These are phyloP conservation scores for Drosophila repletoides DNA, from an alignment of 1,140 invertebrate species.

Conservation along the genomic window DNA sequence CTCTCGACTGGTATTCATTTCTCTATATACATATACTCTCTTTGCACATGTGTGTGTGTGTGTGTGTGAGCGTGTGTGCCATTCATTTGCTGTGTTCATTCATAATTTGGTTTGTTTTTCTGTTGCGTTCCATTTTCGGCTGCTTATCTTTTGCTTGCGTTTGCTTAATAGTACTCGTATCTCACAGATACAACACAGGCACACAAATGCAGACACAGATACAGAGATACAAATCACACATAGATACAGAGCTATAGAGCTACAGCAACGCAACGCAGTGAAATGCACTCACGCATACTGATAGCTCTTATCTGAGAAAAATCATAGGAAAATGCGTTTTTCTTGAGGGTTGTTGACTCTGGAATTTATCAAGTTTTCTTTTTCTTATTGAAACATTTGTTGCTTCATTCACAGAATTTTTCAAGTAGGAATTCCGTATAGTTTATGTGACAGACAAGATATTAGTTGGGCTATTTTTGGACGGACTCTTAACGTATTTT, in stretches of 20 bases:
- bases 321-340: background rate
- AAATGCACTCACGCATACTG: conserved; percentile 27
- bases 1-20: too few species aligned
- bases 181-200: conserved; percentile 62
- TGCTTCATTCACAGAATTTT: conserved; percentile 2
- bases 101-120: conserved; percentile 48
- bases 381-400: conserved; percentile 38
- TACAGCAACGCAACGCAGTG: conserved; percentile 17
- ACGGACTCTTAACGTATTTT: too few species aligned
- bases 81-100: conserved; percentile 65
- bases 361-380: conserved; percentile 10
- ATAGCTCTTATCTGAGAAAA: conserved; percentile 54
- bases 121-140: conserved; percentile 52
- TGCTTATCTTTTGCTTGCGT: conserved; percentile 25
- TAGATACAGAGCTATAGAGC: background rate
- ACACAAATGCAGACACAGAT: conserved; percentile 9
- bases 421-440: conserved; percentile 1
- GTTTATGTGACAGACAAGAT: too few species aligned
- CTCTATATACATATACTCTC: background rate
- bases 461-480: too few species aligned
- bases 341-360: conserved; percentile 15
- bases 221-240: background rate
- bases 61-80: conserved; percentile 24
- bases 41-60: too few species aligned
- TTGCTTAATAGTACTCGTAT: conserved; percentile 30